Evolutionary conservation across 2,113 vertebrate genomes (phyloP).

Genomic region (Polyodon spathula): DNA sequence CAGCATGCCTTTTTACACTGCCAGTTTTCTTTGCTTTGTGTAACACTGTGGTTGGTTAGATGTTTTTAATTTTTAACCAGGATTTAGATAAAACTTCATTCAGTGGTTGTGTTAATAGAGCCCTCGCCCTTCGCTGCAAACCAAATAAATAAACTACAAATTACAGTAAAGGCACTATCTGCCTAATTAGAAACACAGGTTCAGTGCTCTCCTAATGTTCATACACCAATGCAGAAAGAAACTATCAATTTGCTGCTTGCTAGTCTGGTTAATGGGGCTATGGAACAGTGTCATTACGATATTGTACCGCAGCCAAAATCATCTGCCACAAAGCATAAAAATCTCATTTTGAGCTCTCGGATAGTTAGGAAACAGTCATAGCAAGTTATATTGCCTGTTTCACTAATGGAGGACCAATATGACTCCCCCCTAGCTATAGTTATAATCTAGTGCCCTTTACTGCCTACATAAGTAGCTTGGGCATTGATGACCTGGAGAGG

Average conservation of each 20-base stretch:
- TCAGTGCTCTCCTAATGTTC: slow-evolving; percentile 11
- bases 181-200: slow-evolving; percentile 2
- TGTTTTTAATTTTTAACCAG: background rate
- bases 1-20: background rate
- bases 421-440: background rate
- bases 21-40: too few species aligned
- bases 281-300: slow-evolving; percentile 1
- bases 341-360: background rate
- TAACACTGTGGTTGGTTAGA: background rate
- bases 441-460: background rate
- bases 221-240: slow-evolving; percentile 6
- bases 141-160: background rate
- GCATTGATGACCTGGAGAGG: background rate
- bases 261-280: background rate
- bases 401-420: background rate
- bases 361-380: background rate
- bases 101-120: background rate
- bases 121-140: background rate
- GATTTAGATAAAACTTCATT: background rate
- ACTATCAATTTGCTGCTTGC: slow-evolving; percentile 1
- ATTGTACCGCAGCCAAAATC: background rate
- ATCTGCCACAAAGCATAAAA: background rate
- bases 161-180: background rate
- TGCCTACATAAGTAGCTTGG: background rate
- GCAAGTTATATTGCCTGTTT: background rate